These are phyloP conservation scores for Ardeotis arabs DNA, from an alignment of 2,113 vertebrate species.

Conservation along the genomic window DNA sequence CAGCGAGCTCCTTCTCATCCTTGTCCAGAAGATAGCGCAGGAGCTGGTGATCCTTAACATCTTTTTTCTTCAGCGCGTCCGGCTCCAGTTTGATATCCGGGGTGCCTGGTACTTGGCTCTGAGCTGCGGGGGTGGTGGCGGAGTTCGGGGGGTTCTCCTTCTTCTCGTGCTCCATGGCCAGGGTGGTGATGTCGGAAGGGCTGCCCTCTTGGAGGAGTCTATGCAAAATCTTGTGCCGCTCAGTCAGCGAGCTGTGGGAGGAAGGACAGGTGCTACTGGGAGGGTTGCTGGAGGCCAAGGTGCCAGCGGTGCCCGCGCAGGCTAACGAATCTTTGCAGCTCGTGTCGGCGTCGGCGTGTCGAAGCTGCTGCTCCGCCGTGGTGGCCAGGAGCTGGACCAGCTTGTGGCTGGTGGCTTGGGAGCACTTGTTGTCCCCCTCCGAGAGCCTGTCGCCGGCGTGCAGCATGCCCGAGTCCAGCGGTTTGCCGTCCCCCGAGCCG, in stretches of 20 bases:
- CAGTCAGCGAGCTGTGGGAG: constrained; percentile 91
- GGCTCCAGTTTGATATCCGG: constrained; percentile 67
- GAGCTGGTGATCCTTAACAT: constrained; percentile 92
- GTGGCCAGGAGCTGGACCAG: constrained; percentile 85
- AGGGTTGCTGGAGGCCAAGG: constrained; percentile 63
- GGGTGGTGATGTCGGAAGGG: constrained; percentile 78
- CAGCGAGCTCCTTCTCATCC: constrained; percentile 88
- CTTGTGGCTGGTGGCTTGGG: constrained; percentile 80
- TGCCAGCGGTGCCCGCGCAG: constrained; percentile 50
- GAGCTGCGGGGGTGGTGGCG: constrained; percentile 31
- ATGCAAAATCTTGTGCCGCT: constrained; percentile 93
- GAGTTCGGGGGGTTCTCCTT: constrained; percentile 74
- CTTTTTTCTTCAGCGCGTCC: constrained; percentile 78
- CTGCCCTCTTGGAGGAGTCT: constrained; percentile 93
- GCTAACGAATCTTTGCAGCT: constrained; percentile 76
- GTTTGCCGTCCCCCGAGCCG: constrained; percentile 55
- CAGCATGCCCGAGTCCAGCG: constrained; percentile 65
- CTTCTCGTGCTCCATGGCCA: constrained; percentile 80
- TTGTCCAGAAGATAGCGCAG: constrained; percentile 93
- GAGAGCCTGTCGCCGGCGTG: constrained; percentile 63
- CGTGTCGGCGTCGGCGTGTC: constrained; percentile 68
- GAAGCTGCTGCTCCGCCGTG: constrained; percentile 77
- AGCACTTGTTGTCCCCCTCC: constrained; percentile 74
- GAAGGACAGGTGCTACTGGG: constrained; percentile 82
- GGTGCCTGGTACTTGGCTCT: constrained; percentile 50